These are phyloP conservation scores for Andrena bucephala DNA, from an alignment of 2,888 invertebrate species.

Conservation along the genomic window DNA sequence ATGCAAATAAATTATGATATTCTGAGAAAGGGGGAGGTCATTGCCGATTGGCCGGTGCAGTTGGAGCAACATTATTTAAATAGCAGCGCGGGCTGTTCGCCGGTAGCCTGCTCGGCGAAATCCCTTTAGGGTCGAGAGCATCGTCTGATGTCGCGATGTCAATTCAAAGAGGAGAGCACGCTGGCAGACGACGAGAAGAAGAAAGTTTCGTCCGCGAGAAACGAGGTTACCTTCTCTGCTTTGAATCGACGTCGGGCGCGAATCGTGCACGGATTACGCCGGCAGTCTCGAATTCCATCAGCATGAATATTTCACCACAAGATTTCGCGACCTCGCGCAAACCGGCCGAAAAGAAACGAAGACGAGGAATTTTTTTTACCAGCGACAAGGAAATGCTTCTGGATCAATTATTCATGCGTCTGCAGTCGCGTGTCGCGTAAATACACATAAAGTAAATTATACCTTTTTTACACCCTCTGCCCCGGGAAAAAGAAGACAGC, in stretches of 20 bases:
- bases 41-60: neutral
- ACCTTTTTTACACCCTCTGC: neutral
- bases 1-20: neutral
- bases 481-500: neutral
- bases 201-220: conserved; percentile 67
- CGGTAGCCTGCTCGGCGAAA: conserved; percentile 34
- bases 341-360: conserved; percentile 23
- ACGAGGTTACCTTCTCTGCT: conserved; percentile 69
- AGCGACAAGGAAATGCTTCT: conserved; percentile 63
- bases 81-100: neutral
- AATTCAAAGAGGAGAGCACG: conserved; percentile 43
- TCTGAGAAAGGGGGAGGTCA: neutral
- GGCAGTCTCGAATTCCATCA: conserved; percentile 59
- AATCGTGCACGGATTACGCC: conserved; percentile 69
- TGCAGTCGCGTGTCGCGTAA: conserved; percentile 18
- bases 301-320: conserved; percentile 68
- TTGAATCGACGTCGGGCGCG: conserved; percentile 62
- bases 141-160: conserved; percentile 53
- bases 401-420: conserved; percentile 56
- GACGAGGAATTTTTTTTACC: conserved; percentile 48
- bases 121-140: conserved; percentile 47
- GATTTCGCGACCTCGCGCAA: conserved; percentile 50
- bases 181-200: conserved; percentile 30
- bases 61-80: conserved; percentile 9
- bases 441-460: conserved; percentile 16